Percentiles rank a stretch among this genome's conserved stretches.
Conservation (phyloP, 1,140 invertebrate genomes). For the Pectinophora gossypiella region DNA sequence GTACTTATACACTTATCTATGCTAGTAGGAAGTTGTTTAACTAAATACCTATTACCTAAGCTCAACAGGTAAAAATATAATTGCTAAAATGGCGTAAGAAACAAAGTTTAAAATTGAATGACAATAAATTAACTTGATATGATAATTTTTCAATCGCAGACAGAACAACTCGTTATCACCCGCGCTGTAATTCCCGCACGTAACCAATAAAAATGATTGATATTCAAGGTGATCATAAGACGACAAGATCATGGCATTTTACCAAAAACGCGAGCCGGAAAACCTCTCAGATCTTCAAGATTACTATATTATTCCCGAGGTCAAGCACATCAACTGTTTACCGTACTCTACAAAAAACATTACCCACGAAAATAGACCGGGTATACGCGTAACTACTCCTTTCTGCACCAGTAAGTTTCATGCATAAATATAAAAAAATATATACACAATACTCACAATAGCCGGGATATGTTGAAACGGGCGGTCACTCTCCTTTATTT, state of each 20-base stretch:
- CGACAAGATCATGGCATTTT: not conserved
- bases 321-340: not conserved
- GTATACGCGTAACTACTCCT: not conserved
- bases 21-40: too few relatives aligned
- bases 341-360: not conserved
- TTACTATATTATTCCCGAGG: not conserved
- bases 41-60: too few relatives aligned
- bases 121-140: too few relatives aligned
- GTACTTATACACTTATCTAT: too few relatives aligned
- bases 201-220: not conserved
- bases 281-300: not conserved
- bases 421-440: not conserved
- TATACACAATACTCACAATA: constrained; percentile 29
- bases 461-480: constrained; percentile 6
- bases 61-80: too few relatives aligned
- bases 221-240: not conserved
- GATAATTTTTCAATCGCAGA: too few relatives aligned
- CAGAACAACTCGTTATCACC: not conserved
- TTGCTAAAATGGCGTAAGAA: too few relatives aligned
- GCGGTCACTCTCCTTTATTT: constrained; percentile 25
- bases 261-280: not conserved
- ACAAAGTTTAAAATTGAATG: too few relatives aligned
- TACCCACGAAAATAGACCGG: constrained; percentile 15
- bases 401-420: not conserved
- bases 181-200: not conserved